Percentiles rank a stretch among this genome's conserved stretches.
These are phyloP conservation scores for Callionymus lyra DNA, from an alignment of 2,113 vertebrate species.

Conservation along the genomic window DNA sequence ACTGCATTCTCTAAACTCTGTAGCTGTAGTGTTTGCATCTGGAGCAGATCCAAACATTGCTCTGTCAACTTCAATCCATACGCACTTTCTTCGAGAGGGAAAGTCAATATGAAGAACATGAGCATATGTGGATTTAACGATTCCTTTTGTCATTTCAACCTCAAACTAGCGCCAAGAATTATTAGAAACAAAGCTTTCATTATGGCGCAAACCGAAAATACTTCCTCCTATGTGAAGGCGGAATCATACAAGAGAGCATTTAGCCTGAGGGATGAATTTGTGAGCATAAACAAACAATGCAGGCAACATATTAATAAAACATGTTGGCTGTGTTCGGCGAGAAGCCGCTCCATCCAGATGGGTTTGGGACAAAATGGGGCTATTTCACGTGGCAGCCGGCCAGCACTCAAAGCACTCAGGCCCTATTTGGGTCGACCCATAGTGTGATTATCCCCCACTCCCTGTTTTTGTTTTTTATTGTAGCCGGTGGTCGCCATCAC, in stretches of 20 bases:
- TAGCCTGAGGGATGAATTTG: neutral
- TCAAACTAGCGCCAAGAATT: too few relatives aligned
- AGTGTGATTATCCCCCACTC: constrained; percentile 35
- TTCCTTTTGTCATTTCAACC: too few relatives aligned
- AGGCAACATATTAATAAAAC: constrained; percentile 2
- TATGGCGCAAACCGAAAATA: neutral
- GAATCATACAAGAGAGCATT: neutral
- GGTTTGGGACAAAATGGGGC: constrained; percentile 3
- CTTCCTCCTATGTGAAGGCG: neutral
- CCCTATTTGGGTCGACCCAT: constrained; percentile 32
- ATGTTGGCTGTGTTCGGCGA: neutral
- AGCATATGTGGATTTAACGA: too few relatives aligned
- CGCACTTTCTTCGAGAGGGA: too few relatives aligned
- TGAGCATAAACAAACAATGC: constrained; percentile 1
- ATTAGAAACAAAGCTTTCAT: neutral
- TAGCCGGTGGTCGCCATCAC: constrained; percentile 14
- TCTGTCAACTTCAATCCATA: too few relatives aligned
- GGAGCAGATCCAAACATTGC: too few relatives aligned
- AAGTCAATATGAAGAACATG: too few relatives aligned
- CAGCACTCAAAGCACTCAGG: constrained; percentile 11
- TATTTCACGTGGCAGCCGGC: constrained; percentile 11
- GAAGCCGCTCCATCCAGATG: constrained; percentile 5
- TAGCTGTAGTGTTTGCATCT: too few relatives aligned
- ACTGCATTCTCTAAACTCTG: too few relatives aligned
- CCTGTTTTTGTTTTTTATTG: constrained; percentile 37